Base-by-base conservation (phyloP, 2,888 invertebrate genomes). In the Aphidius colemani region DNA sequence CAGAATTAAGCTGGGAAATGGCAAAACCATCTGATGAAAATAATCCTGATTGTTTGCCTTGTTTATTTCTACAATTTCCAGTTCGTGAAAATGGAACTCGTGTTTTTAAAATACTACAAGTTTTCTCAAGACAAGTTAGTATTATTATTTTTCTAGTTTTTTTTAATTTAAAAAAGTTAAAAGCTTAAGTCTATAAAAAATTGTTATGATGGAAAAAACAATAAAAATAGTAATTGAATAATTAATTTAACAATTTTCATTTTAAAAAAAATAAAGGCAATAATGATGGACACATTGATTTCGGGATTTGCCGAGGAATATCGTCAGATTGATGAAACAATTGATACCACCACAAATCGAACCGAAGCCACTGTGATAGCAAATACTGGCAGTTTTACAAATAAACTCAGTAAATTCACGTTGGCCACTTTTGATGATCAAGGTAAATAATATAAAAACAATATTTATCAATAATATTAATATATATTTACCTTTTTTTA, bases 1-100 rank as follows among this genome's bases (percentile, higher is more conserved):
- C 95, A 75, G 94, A 96, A 76, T 84, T 97, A 69, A 94, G 93
- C 11, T 97, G 96, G 95, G 95, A 96, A 81, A 92, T 92, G 81
- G 94, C 94, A 0, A 89, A 94, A 75, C 92, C 94, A 0, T 92
- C 93, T 1, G 91, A 93, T 75, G 91, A 92, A 75, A 90, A 90
- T 74, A 92, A 94, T 78, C 87, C 88, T 13, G 93, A 96, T 79
- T 94, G 95, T 76, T 85, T 95, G 71, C 96, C 96, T 7, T 96
- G 96, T 80, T 86, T 98, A 68, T 96, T 96, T 83, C 84, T 98
- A 13, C 96, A 97, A 84, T 95, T 95, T 80, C 88, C 90, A 83
- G 88, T 92, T 0, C 88, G 91, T 0, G 92, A 93, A 77, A 91
- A 91, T 72, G 90, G 91, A 8, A 84, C 90, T 18, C 83, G 90